phyloP scores from a whole-genome alignment of 2,888 invertebrate genomes.

The Cloeon dipterum region DNA sequence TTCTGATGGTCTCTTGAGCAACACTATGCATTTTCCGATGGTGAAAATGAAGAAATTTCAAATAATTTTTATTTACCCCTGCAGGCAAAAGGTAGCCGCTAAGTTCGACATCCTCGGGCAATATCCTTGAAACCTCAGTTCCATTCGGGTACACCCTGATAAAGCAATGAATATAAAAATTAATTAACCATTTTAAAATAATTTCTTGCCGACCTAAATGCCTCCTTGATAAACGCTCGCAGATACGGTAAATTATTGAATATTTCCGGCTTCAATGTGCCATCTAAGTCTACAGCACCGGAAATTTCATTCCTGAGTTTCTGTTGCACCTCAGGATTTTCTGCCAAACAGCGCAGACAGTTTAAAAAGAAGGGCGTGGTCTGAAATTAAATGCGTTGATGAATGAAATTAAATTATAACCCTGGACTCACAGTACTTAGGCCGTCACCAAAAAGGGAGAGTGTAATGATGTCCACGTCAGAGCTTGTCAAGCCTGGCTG shows the following conservation, averaged over 20 bases:
- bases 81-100: conserved; percentile 13
- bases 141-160: conserved; percentile 16
- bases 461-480: conserved; percentile 21
- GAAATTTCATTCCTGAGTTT: conserved; percentile 18
- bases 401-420: background rate
- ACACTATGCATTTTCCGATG: no score
- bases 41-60: no score
- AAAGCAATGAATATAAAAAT: background rate
- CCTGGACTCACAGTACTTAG: conserved; percentile 21
- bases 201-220: conserved; percentile 21
- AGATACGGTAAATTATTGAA: conserved; percentile 23
- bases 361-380: conserved; percentile 21
- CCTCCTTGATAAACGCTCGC: conserved; percentile 38
- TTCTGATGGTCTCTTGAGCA: no score
- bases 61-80: no score
- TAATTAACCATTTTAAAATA: background rate
- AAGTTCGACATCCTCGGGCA: conserved; percentile 13
- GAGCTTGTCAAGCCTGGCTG: conserved; percentile 17
- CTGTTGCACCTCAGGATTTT: conserved; percentile 19
- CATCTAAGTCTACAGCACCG: conserved; percentile 12
- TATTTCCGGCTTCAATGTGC: conserved; percentile 16
- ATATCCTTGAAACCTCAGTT: conserved; percentile 15
- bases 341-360: conserved; percentile 21
- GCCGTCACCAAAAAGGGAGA: conserved; percentile 27
- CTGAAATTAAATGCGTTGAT: conserved; percentile 12